Evolutionary conservation across 2,888 invertebrate species (phyloP), one percentile per base, ranked within the genome.

Genomic region (Bruchidius siliquastri): DNA sequence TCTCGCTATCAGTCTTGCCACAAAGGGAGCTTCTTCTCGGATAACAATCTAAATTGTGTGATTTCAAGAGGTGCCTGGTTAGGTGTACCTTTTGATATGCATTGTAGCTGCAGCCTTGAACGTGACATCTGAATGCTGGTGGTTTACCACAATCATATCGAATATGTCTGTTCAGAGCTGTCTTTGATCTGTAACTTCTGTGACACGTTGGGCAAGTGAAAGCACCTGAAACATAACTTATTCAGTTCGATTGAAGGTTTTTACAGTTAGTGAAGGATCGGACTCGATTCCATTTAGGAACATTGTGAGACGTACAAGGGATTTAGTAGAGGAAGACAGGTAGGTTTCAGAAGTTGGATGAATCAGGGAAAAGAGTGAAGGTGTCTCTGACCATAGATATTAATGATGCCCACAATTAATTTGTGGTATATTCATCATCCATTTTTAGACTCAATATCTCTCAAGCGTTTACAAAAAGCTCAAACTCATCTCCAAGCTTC

Each of bases 31-130:
- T 20, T 21, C 68, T 68, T 68, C 68, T 67, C 21, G 68, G 21
- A 68, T 68, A 10, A 10, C 2, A 4, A 2, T 71, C 32, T 4
- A 71, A 21, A n/a, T 66, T 21, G 21, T 71, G 71, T 8, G 67
- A 22, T 21, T 66, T 49, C 20, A n/a, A 20, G 2, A 71, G n/a
- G 20, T 71, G 71, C n/a, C 71, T 71, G 8, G 6, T 22, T 0
- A 71, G 21, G 22, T 71, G 71, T 21, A 71, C 66, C 18, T 71
- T 71, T 21, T 71, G 71, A 66, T 66, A 71, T 21, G 66, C 71
- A 20, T 20, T 20, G 21, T 71, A 71, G 2, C 21, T 66, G 67
- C 71, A 71, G 10, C 66, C 21, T 18, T 20, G 20, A 18, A 71
- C 21, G n/a, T 30, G 32, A 32, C 72, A 72, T 20, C 22, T 32